Evolutionary conservation across 2,888 invertebrate species (phyloP), one percentile per base, ranked within the genome.

Genomic region (Parnassius apollo): DNA sequence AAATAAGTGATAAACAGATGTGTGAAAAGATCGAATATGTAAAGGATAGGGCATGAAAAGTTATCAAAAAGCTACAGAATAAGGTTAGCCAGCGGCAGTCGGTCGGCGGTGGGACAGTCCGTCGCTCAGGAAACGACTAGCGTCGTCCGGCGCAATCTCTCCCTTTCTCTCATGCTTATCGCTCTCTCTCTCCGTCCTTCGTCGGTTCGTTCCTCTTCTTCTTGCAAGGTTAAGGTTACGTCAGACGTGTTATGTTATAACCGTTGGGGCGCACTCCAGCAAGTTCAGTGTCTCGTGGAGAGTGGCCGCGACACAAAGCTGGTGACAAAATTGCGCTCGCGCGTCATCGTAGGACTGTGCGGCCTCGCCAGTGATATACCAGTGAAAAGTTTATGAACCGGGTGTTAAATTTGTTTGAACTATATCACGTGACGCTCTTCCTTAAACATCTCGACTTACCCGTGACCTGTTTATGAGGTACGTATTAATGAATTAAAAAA

Each of bases 171-270:
- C 86, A 70, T 75, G 77, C 79, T 81, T 91, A 88, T 89, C 76
- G 90, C 89, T 78, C 86, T 91, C 90, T 91, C 89, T 87, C 85
- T 90, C 91, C 89, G 90, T 90, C 90, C 91, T 90, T 91, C 89
- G 89, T 82, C 81, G 78, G 87, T 79, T 86, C 82, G 87, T 89
- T 90, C 90, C 91, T 89, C 91, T 91, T 89, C 90, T 91, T 91
- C 91, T 90, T 88, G 91, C 91, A 91, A 91, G 91, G 91, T 91
- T 91, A 91, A 91, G 91, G 91, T 91, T 91, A 91, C 91, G 91
- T 91, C 91, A 91, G 91, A 90, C 89, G 85, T 91, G 91, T 91
- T 91, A 91, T 91, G 91, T 91, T 91, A 91, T 91, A 91, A 91
- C 91, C 91, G 91, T 90, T 89, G 91, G 87, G 90, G 86, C 89